Evolutionary conservation across 2,113 vertebrate species (phyloP), one percentile per base, ranked within the genome.

Genomic region (Poeciliopsis prolifica): DNA sequence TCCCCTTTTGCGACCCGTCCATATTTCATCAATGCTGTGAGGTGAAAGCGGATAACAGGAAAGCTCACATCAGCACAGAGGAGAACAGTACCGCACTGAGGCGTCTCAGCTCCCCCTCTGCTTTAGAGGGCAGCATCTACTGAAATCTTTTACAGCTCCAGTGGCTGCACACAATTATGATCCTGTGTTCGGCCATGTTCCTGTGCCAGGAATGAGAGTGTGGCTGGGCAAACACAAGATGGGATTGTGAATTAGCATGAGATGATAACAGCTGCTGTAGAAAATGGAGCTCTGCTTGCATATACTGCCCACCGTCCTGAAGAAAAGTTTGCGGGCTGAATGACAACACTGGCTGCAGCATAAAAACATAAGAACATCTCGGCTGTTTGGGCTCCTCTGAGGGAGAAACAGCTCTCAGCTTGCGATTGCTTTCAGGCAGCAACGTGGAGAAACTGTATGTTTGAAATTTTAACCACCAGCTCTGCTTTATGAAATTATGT

Each of bases 1-100:
- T 82, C 77, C 74, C 64, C 78, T 64, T 37, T 69, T 33, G 35
- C 33, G 28, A 85, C 81, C 76, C 81, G 51, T 78, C 75, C 76
- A 74, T 74, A 77, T 84, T 87, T 86, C 71, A 61, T 77, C 71
- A 79, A 83, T 76, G 86, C 80, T 68, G 10, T 37, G 13, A 72
- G 80, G 81, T 87, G 84, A 84, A 87, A 85, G 80, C n/a, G 80
- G 88, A 86, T 79, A 78, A 86, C 48, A 79, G 72, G 79, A 78
- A 86, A 64, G 64, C 72, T 76, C 66, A 40, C 40, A 70, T 84
- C 85, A 84, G 81, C 85, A 77, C 0, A 15, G 19, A 70, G 85
- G 66, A 14, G 33, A 68, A 86, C 81, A 84, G 70, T 77, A 17
- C 75, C 9, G 76, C 77, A 74, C 54, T 86, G 84, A 58, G 79